These are phyloP conservation scores for Phylloscopus trochilus DNA, from an alignment of 2,113 vertebrate species.

Conservation along the genomic window DNA sequence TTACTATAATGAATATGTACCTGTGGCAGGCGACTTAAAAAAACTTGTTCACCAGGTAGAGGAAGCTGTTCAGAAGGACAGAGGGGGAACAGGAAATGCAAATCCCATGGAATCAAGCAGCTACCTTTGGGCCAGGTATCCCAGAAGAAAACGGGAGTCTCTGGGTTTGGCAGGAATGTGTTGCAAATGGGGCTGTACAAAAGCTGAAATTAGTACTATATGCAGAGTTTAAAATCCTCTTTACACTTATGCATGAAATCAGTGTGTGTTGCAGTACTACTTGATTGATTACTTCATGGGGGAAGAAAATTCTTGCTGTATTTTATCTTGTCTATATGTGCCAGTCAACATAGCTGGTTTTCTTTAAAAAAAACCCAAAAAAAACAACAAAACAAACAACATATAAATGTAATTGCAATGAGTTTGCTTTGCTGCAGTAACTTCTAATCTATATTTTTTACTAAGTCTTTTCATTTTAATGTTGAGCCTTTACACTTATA, in stretches of 20 bases:
- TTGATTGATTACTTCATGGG: background rate
- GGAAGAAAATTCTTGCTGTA: background rate
- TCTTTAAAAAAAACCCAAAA: background rate
- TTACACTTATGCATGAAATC: slow-evolving; percentile 7
- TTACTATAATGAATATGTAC: slow-evolving; percentile 38
- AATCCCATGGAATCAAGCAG: background rate
- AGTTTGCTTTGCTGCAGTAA: slow-evolving; percentile 22
- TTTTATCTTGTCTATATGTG: slow-evolving; percentile 38
- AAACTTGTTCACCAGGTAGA: slow-evolving; percentile 30
- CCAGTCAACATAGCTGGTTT: background rate
- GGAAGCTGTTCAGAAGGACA: slow-evolving; percentile 6
- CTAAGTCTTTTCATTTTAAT: background rate
- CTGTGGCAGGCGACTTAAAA: background rate
- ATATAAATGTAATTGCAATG: background rate
- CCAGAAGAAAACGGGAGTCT: slow-evolving; percentile 80
- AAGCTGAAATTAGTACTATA: slow-evolving; percentile 84
- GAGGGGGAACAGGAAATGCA: background rate
- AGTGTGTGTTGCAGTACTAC: background rate
- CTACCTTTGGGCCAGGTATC: slow-evolving; percentile 52
- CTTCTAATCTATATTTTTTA: slow-evolving; percentile 22
- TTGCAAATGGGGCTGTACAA: slow-evolving; percentile 88
- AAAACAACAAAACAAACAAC: background rate
- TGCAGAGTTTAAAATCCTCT: slow-evolving; percentile 73
- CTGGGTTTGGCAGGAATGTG: slow-evolving; percentile 84
- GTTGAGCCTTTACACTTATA: background rate